Conservation (phyloP, 2,797 vertebrate genomes). For the Poecilia picta region DNA sequence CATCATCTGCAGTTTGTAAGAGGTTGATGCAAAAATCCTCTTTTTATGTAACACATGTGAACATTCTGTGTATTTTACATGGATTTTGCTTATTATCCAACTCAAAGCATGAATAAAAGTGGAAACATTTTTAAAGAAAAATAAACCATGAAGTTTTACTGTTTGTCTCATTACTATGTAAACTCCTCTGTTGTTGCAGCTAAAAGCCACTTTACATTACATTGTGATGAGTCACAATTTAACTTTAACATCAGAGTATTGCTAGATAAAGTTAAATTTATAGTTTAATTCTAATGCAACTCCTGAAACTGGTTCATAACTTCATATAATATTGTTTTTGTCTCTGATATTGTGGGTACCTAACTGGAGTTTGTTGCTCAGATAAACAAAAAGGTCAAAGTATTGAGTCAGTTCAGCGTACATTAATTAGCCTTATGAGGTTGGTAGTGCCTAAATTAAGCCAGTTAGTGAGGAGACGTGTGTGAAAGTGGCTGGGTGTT, state of each 20-base stretch:
- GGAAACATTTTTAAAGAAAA: background rate
- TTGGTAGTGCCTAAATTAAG: slow-evolving; percentile 38
- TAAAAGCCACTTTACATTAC: background rate
- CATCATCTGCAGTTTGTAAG: background rate
- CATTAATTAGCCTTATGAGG: slow-evolving; percentile 47
- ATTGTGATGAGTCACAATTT: background rate
- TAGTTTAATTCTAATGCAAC: background rate
- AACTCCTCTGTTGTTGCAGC: background rate
- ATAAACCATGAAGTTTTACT: background rate
- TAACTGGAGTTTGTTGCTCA: background rate
- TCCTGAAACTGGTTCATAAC: background rate
- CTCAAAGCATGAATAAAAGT: background rate
- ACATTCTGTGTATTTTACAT: background rate
- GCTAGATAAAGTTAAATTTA: background rate
- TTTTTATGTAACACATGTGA: background rate
- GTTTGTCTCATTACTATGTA: background rate
- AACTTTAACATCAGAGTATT: no score
- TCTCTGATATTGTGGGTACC: background rate
- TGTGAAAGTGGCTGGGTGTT: slow-evolving; percentile 26
- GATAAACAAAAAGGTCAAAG: slow-evolving; percentile 1
- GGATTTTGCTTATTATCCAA: background rate
- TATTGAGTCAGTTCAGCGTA: slow-evolving; percentile 14
- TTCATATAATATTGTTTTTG: background rate
- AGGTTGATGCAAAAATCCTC: background rate
- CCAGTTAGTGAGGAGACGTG: slow-evolving; percentile 49